These are phyloP conservation scores for Ditylenchus weischeri DNA, from an alignment of 2,888 invertebrate species.

Conservation along the genomic window DNA sequence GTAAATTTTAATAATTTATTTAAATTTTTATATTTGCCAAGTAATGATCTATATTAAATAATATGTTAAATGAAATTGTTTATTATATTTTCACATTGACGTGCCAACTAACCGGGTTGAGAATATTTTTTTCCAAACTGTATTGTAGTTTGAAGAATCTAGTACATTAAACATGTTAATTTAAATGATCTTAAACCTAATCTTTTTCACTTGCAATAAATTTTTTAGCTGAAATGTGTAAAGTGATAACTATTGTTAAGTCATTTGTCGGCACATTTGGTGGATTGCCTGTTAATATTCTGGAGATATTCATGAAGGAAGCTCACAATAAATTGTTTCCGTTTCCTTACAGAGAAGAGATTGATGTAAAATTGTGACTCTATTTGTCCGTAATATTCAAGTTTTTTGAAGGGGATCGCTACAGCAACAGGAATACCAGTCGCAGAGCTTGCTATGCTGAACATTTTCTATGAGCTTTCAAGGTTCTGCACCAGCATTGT, in stretches of 20 bases:
- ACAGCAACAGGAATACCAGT: conserved; percentile 39
- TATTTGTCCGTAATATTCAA: neutral
- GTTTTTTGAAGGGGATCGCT: conserved; percentile 40
- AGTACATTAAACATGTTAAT: no score
- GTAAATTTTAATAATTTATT: conserved; percentile 45
- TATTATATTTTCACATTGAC: no score
- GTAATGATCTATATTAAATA: no score
- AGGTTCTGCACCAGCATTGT: conserved; percentile 48
- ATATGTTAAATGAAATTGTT: no score
- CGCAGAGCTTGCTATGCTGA: conserved; percentile 46
- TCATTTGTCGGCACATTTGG: conserved; percentile 6
- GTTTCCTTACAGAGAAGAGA: conserved; percentile 42
- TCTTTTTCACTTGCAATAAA: no score
- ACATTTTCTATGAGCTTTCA: conserved; percentile 51
- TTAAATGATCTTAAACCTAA: no score
- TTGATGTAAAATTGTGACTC: conserved; percentile 27
- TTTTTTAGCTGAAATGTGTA: no score
- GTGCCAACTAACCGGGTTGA: no score
- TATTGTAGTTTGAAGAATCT: no score
- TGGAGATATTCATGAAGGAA: conserved; percentile 38
- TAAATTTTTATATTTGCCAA: conserved; percentile 23
- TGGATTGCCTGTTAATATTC: conserved; percentile 34
- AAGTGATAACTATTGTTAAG: conserved; percentile 22
- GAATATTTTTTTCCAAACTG: no score
- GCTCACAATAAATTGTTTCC: conserved; percentile 43